Base-by-base conservation (phyloP, 2,113 vertebrate genomes). In the Rhineura floridana region DNA sequence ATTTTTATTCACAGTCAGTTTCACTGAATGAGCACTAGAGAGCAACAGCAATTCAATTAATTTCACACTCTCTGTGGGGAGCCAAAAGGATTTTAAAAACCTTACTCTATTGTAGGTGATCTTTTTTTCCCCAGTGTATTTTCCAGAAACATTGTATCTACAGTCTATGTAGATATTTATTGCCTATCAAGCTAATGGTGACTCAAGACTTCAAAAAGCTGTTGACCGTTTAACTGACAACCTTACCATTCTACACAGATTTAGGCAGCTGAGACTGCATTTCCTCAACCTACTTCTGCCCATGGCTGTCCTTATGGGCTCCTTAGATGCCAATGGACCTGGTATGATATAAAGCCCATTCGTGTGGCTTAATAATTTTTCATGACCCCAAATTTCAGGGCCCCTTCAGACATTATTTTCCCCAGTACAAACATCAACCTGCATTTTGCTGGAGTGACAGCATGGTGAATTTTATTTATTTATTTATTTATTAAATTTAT, bases 21-120 rank as follows among this genome's bases (percentile, higher is more conserved):
- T 90, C 95, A 91, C 91, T 92, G 91, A 94, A 89, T 90, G 91
- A 95, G 86, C 93, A 93, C 91, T 90, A 95, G 93, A 95, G 90
- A 96, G 90, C 91, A 95, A 93, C 87, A 93, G 90, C 86, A 95
- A 92, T 91, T 95, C 91, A 92, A 94, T 94, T 95, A 95, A 95
- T 96, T 93, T 95, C 93, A 91, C 85, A 94, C 81, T 92, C 92
- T 78, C 93, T 91, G 89, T 5, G 0, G 95, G 94, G 82, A 96
- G 81, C 90, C 90, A 83, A 88, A 70, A 93, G 77, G 85, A 91
- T 92, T 92, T 94, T 92, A 39, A 59, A 92, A 95, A 93, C 82
- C 92, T 90, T 81, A 78, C 90, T 93, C 85, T 25, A 25, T 93
- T 92, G 93, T 73, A 92, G 93, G 89, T 94, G 92, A 96, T 94